Percentiles rank a stretch among this genome's conserved stretches.
Evolutionary conservation across 1,140 invertebrate species (phyloP).

Genomic region (Ridgeia piscesae): DNA sequence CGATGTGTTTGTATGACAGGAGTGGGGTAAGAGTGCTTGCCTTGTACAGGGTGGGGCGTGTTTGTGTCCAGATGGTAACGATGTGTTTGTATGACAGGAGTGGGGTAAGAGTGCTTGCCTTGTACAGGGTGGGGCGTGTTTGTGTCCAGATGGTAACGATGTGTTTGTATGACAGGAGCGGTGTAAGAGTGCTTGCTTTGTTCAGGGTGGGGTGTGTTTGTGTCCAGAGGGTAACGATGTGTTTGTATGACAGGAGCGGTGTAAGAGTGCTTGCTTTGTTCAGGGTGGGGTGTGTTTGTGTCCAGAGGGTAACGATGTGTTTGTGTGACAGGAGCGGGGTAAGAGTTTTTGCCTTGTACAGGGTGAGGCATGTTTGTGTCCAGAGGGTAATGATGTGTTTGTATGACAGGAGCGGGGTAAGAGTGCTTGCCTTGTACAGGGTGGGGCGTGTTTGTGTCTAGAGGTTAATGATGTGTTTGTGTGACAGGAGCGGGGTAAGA

Average conservation of each 20-base stretch:
- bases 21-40: background rate
- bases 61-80: background rate
- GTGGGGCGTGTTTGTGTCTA: too few relatives aligned
- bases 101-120: constrained; percentile 8
- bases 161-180: too few relatives aligned
- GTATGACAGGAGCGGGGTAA: constrained; percentile 9
- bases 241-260: background rate
- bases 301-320: too few relatives aligned
- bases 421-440: too few relatives aligned
- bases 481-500: background rate
- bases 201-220: background rate
- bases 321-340: too few relatives aligned
- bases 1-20: too few relatives aligned
- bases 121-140: too few relatives aligned
- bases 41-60: background rate
- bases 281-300: too few relatives aligned
- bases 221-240: background rate
- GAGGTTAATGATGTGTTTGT: too few relatives aligned
- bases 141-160: too few relatives aligned
- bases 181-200: background rate
- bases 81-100: background rate
- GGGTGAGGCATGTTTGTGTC: background rate
- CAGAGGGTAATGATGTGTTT: background rate
- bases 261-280: too few relatives aligned
- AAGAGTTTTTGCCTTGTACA: background rate